Evolutionary conservation across 2,888 invertebrate species (phyloP).

Genomic region (Onchidella celtica): DNA sequence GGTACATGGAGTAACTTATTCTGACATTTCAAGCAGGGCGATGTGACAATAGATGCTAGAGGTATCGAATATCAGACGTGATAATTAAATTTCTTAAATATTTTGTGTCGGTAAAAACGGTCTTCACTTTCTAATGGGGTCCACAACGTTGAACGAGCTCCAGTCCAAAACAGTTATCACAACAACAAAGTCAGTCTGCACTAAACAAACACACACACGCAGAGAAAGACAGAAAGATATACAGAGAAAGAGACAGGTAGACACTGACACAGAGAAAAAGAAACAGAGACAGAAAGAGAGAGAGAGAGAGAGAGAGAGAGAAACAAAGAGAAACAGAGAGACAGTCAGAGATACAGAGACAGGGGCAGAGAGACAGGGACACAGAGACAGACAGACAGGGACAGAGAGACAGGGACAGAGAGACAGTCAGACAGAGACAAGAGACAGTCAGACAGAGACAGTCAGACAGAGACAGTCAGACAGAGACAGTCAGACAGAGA

Average conservation of each 20-base stretch:
- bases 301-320: background rate
- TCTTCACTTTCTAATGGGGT: too few species aligned
- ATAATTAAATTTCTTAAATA: too few species aligned
- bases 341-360: background rate
- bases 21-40: too few species aligned
- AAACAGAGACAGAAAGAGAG: background rate
- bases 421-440: background rate
- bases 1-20: too few species aligned
- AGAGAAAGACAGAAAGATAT: background rate
- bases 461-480: background rate
- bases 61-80: too few species aligned
- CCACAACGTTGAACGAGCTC: too few species aligned
- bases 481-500: background rate
- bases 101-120: too few species aligned
- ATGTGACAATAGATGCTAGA: too few species aligned
- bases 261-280: background rate
- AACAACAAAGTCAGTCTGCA: too few species aligned
- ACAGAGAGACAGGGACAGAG: background rate
- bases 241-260: background rate
- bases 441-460: background rate
- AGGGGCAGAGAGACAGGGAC: background rate
- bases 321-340: conserved; percentile 7
- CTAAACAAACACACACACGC: conserved; percentile 2
- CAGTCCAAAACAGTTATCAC: too few species aligned
- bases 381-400: background rate